Base-by-base conservation (phyloP, 2,888 invertebrate species). In the Papilio elwesi region DNA sequence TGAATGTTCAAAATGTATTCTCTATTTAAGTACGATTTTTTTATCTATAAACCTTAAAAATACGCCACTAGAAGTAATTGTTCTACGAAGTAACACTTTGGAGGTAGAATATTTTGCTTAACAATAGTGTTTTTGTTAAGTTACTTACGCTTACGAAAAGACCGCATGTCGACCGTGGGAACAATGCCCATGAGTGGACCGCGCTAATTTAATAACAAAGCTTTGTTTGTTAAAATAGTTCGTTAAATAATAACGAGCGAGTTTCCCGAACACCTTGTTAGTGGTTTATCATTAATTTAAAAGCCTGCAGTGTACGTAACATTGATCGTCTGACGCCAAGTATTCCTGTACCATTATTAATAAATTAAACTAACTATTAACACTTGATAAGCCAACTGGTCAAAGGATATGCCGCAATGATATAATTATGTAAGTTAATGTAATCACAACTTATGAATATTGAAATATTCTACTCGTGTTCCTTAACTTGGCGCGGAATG, bases 191-290 rank as follows among this genome's bases (percentile, higher is more conserved):
- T 72, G 75, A 76, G 76, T 76, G 76, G 78, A 78, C 84, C 76
- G 84, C 85, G 90, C 78, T 91, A 91, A 91, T 89, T 88, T 80
- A 76, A 79, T 80, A 90, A 91, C 91, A 91, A 89, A 83, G 88
- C 78, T 71, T 9, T 73, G 75, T 74, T 80, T 89, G 85, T 87
- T 76, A 78, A 81, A 78, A 78, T 78, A 75, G 77, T 77, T 79
- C 77, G 75, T 82, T 78, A 79, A 85, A 82, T 89, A 88, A 88
- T 84, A 70, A 69, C 73, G 85, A 89, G 77, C 83, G 77, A 85
- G 84, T 87, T 90, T 85, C 83, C 81, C 86, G 81, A 88, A 85
- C 81, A 79, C 73, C 85, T 88, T 85, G 83, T 90, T 90, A 90
- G 88, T 82, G 76, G 57, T 76, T 76, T 77, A 81, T 84, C 84